phyloP scores from a whole-genome alignment of 2,113 vertebrate genomes.

The Oryzias celebensis region DNA sequence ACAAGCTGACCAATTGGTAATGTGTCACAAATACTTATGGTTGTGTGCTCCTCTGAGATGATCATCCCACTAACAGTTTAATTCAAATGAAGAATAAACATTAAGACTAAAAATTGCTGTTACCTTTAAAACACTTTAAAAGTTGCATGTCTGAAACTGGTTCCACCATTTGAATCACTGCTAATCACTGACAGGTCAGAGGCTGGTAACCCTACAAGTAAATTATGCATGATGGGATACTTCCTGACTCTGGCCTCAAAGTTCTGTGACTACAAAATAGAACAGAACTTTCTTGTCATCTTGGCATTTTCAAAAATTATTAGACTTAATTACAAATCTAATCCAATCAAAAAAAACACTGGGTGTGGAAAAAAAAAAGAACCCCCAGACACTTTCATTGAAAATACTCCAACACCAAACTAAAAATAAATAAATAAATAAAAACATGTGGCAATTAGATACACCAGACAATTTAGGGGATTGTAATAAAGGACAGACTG shows the following conservation, averaged over 20 bases:
- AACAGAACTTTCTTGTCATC: conserved; percentile 39
- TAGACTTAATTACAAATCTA: conserved; percentile 48
- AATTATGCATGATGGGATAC: conserved; percentile 35
- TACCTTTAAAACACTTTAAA: not conserved
- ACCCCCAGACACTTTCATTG: conserved; percentile 16
- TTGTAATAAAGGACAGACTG: conserved; percentile 41
- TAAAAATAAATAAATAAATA: conserved; percentile 8
- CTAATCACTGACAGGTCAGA: conserved; percentile 38
- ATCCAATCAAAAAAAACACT: conserved; percentile 40
- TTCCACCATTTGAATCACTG: too few species aligned
- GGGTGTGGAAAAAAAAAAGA: conserved; percentile 26
- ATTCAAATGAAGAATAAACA: not conserved
- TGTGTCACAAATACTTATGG: not conserved
- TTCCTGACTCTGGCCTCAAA: conserved; percentile 32
- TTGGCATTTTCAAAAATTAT: conserved; percentile 55
- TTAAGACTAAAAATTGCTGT: not conserved
- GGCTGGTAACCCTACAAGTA: conserved; percentile 32
- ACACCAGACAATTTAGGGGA: conserved; percentile 53
- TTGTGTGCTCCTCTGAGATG: not conserved
- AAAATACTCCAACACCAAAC: conserved; percentile 46
- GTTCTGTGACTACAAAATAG: conserved; percentile 26
- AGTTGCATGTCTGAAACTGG: conserved; percentile 59
- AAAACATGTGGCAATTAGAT: conserved; percentile 36
- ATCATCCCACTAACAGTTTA: too few species aligned
- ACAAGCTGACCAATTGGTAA: not conserved